Percentiles rank a stretch among this genome's conserved stretches.
Evolutionary conservation across 2,888 invertebrate genomes (phyloP).

Genomic region (Trichacis sp.): DNA sequence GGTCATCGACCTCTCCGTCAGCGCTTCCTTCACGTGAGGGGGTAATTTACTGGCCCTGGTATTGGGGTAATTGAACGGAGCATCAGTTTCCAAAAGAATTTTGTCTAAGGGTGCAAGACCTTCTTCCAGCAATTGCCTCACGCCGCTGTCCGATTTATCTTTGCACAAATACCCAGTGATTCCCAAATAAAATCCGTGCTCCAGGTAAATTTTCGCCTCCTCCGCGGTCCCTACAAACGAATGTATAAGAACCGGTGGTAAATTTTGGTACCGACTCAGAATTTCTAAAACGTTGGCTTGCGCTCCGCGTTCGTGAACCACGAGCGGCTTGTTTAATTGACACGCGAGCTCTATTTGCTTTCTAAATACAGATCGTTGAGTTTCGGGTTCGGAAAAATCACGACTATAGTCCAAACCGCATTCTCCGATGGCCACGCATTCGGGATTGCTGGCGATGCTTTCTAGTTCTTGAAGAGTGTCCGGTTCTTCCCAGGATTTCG

Average conservation of each 20-base stretch:
- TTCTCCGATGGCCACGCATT: constrained; percentile 94
- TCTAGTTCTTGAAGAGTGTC: constrained; percentile 74
- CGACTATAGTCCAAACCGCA: constrained; percentile 95
- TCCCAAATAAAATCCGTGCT: constrained; percentile 88
- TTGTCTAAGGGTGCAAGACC: constrained; percentile 85
- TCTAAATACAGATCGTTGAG: constrained; percentile 88
- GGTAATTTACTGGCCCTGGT: constrained; percentile 93
- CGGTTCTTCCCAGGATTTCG: constrained; percentile 83
- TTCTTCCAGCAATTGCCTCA: constrained; percentile 84
- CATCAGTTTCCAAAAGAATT: constrained; percentile 91
- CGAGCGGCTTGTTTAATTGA: constrained; percentile 86
- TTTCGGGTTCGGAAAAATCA: constrained; percentile 91
- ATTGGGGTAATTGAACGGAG: constrained; percentile 97
- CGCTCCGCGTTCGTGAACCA: constrained; percentile 93
- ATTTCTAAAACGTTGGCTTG: constrained; percentile 87
- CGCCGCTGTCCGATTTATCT: constrained; percentile 92
- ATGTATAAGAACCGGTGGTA: constrained; percentile 88
- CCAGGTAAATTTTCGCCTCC: constrained; percentile 85
- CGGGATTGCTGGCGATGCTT: constrained; percentile 82
- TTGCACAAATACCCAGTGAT: constrained; percentile 89
- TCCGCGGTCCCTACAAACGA: constrained; percentile 91
- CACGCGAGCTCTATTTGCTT: constrained; percentile 91
- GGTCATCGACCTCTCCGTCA: constrained; percentile 87
- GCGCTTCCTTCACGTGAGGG: constrained; percentile 85
- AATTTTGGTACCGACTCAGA: constrained; percentile 70